A percentile compares a stretch with the other conserved stretches of the same genome.
Evolutionary conservation across 1,140 invertebrate genomes (phyloP).

Genomic region (Micrasema longulum): DNA sequence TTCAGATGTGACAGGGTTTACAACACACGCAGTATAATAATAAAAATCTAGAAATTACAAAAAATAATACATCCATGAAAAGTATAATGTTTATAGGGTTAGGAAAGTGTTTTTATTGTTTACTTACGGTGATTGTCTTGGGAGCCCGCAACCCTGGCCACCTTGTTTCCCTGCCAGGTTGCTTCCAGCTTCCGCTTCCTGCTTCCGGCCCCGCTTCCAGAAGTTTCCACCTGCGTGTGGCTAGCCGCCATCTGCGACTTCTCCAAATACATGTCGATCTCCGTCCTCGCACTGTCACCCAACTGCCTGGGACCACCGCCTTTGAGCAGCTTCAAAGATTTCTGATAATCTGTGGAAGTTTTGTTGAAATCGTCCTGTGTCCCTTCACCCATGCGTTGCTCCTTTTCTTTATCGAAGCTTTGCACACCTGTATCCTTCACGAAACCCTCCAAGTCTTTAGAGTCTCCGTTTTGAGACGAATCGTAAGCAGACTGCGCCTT

Average conservation of each 20-base stretch:
- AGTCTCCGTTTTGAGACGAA: background rate
- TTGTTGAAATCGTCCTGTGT: background rate
- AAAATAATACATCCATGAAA: no score
- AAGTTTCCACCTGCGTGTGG: conserved; percentile 20
- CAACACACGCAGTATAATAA: no score
- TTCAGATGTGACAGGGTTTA: no score
- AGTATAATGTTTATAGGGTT: no score
- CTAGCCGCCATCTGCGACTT: conserved; percentile 29
- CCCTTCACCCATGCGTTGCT: conserved; percentile 2
- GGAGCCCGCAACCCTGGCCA: background rate
- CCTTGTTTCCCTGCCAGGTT: conserved; percentile 44
- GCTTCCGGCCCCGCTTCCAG: background rate
- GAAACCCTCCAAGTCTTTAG: background rate
- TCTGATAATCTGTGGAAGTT: conserved; percentile 1
- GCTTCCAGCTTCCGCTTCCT: conserved; percentile 48
- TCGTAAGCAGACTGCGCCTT: no score
- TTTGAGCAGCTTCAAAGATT: conserved; percentile 26
- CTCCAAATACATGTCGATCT: conserved; percentile 50
- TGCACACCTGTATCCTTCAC: background rate
- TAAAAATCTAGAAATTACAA: no score
- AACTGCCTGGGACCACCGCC: background rate
- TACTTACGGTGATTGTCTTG: conserved; percentile 46
- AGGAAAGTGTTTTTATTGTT: no score
- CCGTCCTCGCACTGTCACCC: conserved; percentile 7
- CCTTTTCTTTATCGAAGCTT: conserved; percentile 4